phyloP scores from a whole-genome alignment of 1,140 invertebrate genomes.

The Zophobas morio region DNA sequence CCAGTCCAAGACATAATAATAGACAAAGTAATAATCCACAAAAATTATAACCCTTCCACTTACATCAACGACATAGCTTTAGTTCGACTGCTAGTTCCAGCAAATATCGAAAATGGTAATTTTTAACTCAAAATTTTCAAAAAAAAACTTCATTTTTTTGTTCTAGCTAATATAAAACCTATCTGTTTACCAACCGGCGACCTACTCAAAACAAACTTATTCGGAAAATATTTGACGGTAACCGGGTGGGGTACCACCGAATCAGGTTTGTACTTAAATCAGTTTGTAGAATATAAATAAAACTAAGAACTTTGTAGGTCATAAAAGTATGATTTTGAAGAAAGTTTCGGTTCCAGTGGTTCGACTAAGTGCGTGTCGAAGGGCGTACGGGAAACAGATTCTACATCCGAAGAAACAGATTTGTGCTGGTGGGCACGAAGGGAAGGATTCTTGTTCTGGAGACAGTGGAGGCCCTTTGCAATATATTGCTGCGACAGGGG shows the following conservation, averaged over 20 bases:
- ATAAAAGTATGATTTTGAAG: conserved; percentile 61
- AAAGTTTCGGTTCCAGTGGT: conserved; percentile 68
- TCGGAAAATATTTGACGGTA: conserved; percentile 72
- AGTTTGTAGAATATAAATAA: conserved; percentile 69
- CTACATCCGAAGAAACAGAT: conserved; percentile 66
- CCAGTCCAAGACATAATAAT: conserved; percentile 75
- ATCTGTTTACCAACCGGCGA: conserved; percentile 57
- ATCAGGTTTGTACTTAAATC: conserved; percentile 71
- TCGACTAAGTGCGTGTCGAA: conserved; percentile 6
- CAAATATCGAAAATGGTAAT: conserved; percentile 34
- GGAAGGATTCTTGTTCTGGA: conserved; percentile 66
- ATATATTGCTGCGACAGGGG: conserved; percentile 58
- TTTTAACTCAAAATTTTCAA: conserved; percentile 13
- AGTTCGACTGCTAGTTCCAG: conserved; percentile 50
- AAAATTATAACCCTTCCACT: conserved; percentile 73
- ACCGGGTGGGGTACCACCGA: conserved; percentile 90
- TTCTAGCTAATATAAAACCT: conserved; percentile 57
- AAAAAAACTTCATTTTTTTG: conserved; percentile 6
- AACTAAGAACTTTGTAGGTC: not conserved
- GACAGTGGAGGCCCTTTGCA: conserved; percentile 85
- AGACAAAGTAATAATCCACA: conserved; percentile 78
- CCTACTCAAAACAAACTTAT: conserved; percentile 38
- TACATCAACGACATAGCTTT: conserved; percentile 69
- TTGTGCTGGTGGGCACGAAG: conserved; percentile 73
- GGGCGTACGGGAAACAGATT: not conserved